A percentile compares a stretch with the other conserved stretches of the same genome.
These are phyloP conservation scores for Apis florea DNA, from an alignment of 1,140 invertebrate species.

Conservation along the genomic window DNA sequence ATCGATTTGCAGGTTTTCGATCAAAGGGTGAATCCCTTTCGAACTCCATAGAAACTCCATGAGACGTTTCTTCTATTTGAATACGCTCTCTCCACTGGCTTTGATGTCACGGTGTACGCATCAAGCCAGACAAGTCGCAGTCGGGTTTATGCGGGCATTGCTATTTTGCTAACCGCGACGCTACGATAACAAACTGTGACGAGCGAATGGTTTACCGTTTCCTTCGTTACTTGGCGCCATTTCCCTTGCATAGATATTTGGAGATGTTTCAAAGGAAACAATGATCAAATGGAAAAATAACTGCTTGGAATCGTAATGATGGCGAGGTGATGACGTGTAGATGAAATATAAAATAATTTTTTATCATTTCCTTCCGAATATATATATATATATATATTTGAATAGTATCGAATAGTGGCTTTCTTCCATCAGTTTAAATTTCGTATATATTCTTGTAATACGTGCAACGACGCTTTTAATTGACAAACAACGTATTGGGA, in stretches of 20 bases:
- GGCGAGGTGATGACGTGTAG: too few species aligned
- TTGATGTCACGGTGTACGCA: conserved; percentile 24
- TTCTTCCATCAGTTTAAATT: too few species aligned
- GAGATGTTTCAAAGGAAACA: background rate
- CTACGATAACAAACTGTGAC: conserved; percentile 34
- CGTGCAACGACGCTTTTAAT: too few species aligned
- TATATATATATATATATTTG: too few species aligned
- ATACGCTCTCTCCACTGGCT: background rate
- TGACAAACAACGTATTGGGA: too few species aligned
- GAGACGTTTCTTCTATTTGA: conserved; percentile 24
- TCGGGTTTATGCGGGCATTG: background rate
- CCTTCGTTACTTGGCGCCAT: background rate
- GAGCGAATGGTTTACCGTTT: conserved; percentile 10
- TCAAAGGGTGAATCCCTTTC: background rate
- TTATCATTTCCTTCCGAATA: too few species aligned
- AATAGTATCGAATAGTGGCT: too few species aligned
- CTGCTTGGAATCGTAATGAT: too few species aligned
- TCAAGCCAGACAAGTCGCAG: background rate
- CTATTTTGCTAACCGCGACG: conserved; percentile 31
- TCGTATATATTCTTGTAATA: too few species aligned
- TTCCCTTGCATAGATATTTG: background rate
- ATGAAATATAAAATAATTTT: too few species aligned
- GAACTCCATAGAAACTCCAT: background rate
- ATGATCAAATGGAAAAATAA: background rate
- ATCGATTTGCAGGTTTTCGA: conserved; percentile 33